Evolutionary conservation across 2,888 invertebrate species (phyloP).

Genomic region (Phalera bucephala): DNA sequence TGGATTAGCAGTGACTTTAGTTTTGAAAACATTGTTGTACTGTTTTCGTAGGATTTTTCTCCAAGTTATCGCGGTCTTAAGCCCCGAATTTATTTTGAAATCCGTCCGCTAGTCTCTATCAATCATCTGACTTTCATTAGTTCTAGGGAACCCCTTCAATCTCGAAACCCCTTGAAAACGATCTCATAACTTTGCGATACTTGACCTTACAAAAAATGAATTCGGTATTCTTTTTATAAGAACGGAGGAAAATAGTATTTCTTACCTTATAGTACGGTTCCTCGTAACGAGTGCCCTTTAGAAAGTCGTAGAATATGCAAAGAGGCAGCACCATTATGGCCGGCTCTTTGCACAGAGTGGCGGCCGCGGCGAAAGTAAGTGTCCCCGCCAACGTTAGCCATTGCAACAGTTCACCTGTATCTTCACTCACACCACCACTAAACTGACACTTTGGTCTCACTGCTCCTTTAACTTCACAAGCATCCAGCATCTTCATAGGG

Average conservation of each 20-base stretch:
- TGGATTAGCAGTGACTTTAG: conserved; percentile 53
- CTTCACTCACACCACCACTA: conserved; percentile 70
- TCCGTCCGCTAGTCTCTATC: conserved; percentile 24
- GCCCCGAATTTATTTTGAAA: neutral
- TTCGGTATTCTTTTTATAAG: conserved; percentile 5
- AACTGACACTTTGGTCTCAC: conserved; percentile 67
- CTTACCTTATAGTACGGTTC: conserved; percentile 83
- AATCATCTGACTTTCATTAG: conserved; percentile 37
- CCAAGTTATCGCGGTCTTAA: neutral
- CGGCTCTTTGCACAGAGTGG: conserved; percentile 97
- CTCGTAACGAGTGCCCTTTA: conserved; percentile 79
- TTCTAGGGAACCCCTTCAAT: conserved; percentile 42
- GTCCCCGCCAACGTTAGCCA: conserved; percentile 84
- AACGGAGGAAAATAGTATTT: conserved; percentile 26
- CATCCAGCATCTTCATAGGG: conserved; percentile 63
- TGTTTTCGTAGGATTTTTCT: conserved; percentile 12
- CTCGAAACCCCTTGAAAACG: conserved; percentile 39
- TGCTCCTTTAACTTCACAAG: conserved; percentile 59
- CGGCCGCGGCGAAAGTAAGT: conserved; percentile 87
- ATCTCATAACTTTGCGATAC: conserved; percentile 46
- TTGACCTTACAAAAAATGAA: conserved; percentile 35
- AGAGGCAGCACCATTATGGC: conserved; percentile 96
- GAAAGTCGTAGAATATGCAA: conserved; percentile 94
- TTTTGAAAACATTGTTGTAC: conserved; percentile 34
- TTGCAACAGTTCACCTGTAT: conserved; percentile 70